phyloP scores from a whole-genome alignment of 1,140 invertebrate species.

The Zelostemma sp. region DNA sequence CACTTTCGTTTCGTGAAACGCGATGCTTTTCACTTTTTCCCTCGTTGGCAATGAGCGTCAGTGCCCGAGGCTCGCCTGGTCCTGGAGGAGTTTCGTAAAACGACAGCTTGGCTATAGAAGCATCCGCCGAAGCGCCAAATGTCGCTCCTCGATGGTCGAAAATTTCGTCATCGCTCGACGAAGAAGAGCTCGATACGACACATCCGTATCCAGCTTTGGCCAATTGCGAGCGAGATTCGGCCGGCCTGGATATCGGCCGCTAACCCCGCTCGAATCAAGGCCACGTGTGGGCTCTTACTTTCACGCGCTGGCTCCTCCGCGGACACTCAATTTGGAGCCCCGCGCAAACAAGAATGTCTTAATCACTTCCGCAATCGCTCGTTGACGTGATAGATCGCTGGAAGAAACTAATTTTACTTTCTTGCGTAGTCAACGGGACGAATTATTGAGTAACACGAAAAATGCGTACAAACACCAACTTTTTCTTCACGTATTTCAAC shows the following conservation, averaged over 20 bases:
- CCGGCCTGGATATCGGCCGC: slow-evolving; percentile 62
- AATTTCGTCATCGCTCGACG: slow-evolving; percentile 9
- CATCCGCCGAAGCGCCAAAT: background rate
- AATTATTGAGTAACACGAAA: background rate
- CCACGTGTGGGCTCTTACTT: slow-evolving; percentile 57
- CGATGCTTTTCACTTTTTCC: background rate
- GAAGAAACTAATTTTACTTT: background rate
- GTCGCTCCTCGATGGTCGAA: background rate
- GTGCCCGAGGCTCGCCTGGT: too few relatives aligned
- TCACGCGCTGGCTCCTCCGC: slow-evolving; percentile 43
- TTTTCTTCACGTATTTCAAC: too few relatives aligned
- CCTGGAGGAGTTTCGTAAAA: slow-evolving; percentile 25
- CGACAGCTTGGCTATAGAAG: slow-evolving; percentile 7
- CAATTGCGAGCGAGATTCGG: slow-evolving; percentile 51
- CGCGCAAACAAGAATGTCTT: slow-evolving; percentile 3
- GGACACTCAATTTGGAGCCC: background rate
- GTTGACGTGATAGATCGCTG: background rate
- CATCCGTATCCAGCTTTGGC: slow-evolving; percentile 50
- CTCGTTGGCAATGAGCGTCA: slow-evolving; percentile 2
- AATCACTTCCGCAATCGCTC: slow-evolving; percentile 2
- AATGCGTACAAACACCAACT: too few relatives aligned
- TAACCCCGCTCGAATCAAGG: slow-evolving; percentile 64
- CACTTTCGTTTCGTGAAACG: background rate
- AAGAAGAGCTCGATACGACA: slow-evolving; percentile 11
- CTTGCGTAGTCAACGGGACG: too few relatives aligned